These are phyloP conservation scores for Phortica okadai DNA, from an alignment of 2,888 invertebrate genomes.

Conservation along the genomic window DNA sequence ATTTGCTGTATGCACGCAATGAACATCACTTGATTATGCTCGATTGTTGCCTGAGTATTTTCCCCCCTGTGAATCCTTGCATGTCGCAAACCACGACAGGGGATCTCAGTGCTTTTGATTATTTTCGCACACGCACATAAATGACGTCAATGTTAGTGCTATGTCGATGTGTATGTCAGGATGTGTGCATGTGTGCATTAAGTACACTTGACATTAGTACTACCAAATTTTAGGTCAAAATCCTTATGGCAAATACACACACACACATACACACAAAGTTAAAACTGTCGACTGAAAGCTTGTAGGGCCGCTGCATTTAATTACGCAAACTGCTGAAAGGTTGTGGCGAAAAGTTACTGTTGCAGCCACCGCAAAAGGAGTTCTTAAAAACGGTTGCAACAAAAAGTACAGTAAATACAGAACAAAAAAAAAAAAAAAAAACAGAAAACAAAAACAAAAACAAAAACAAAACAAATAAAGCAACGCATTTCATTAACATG, in stretches of 20 bases:
- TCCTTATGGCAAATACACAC: constrained; percentile 38
- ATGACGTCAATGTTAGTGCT: constrained; percentile 44
- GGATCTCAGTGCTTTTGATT: constrained; percentile 39
- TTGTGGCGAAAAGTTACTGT: neutral
- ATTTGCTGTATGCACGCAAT: constrained; percentile 56
- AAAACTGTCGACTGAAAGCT: neutral
- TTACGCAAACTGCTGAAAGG: constrained; percentile 43
- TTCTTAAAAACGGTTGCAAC: neutral
- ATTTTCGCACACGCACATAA: constrained; percentile 61
- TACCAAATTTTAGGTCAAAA: constrained; percentile 64
- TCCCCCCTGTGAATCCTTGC: neutral
- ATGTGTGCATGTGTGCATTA: neutral
- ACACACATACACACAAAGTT: constrained; percentile 39
- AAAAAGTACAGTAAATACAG: neutral
- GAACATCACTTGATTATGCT: constrained; percentile 71
- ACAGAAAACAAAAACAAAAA: neutral
- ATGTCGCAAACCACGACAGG: neutral
- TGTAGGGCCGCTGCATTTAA: constrained; percentile 54
- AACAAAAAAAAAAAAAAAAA: neutral
- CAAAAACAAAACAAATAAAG: constrained; percentile 2
- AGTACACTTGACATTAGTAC: constrained; percentile 64
- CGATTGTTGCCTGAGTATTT: constrained; percentile 53
- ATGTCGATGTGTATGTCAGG: constrained; percentile 30
- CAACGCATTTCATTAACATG: constrained; percentile 68
- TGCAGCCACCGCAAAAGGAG: neutral